Conservation (phyloP, 2,113 vertebrate genomes). For the Carollia perspicillata region DNA sequence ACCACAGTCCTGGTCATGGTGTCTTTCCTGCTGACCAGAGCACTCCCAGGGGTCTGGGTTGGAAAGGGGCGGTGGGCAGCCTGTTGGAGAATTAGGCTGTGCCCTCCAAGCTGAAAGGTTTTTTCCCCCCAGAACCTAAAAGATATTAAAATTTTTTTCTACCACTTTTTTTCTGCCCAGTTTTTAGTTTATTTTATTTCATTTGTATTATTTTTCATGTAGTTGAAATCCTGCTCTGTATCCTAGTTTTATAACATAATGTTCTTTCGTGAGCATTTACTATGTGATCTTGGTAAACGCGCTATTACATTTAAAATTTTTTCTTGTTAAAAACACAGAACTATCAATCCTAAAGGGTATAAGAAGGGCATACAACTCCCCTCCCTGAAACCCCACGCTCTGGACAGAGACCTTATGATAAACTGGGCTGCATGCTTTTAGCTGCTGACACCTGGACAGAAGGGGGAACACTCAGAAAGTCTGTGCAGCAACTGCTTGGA, state of each 20-base stretch:
- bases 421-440: not conserved
- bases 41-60: not conserved
- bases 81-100: not conserved
- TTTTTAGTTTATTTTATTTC: slow-evolving; percentile 28
- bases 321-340: not conserved
- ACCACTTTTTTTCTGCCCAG: not conserved
- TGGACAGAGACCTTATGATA: not conserved
- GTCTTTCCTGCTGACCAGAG: not conserved
- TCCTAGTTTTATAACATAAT: not conserved
- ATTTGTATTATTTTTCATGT: not conserved
- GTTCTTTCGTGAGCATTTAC: not conserved
- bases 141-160: not conserved
- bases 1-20: not conserved
- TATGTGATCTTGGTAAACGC: not conserved
- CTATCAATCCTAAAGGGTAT: not conserved
- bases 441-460: not conserved
- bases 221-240: not conserved
- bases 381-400: not conserved
- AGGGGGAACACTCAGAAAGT: not conserved
- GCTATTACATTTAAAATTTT: not conserved
- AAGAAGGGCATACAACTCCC: not conserved
- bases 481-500: not conserved
- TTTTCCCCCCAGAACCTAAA: not conserved
- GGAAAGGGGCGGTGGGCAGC: not conserved
- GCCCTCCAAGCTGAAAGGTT: not conserved